Conservation (phyloP, 1,140 invertebrate genomes). For the Drosophila kurseongensis region DNA sequence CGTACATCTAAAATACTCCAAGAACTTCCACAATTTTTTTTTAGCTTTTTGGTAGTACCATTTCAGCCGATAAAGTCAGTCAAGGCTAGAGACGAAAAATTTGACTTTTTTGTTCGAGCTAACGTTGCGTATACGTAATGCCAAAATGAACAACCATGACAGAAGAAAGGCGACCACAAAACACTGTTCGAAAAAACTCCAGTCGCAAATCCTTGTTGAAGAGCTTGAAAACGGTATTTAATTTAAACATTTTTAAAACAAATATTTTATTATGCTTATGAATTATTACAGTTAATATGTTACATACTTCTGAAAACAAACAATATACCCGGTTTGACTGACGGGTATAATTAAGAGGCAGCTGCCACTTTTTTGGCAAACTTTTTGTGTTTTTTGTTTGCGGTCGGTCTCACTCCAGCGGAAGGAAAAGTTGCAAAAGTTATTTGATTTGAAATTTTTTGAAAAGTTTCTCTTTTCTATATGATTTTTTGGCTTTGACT, state of each 20-base stretch:
- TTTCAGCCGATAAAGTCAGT: conserved; percentile 23
- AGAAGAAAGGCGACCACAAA: neutral
- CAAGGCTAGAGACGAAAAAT: conserved; percentile 35
- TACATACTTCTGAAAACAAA: conserved; percentile 1
- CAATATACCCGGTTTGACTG: conserved; percentile 12
- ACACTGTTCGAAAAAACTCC: conserved; percentile 14
- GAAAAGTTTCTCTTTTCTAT: conserved; percentile 51
- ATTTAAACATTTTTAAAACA: neutral
- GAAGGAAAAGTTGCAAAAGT: conserved; percentile 66
- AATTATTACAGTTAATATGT: neutral
- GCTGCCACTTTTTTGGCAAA: conserved; percentile 41
- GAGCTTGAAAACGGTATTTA: neutral
- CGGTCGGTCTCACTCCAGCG: conserved; percentile 33
- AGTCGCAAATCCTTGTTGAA: conserved; percentile 1
- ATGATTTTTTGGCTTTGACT: conserved; percentile 37
- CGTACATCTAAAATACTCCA: neutral
- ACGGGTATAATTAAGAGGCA: conserved; percentile 39
- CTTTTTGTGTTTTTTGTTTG: conserved; percentile 59
- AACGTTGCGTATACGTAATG: conserved; percentile 64
- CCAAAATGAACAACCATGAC: conserved; percentile 45
- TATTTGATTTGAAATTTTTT: conserved; percentile 77
- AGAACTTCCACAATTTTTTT: conserved; percentile 1
- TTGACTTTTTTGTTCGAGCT: conserved; percentile 9
- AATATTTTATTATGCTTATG: no score
- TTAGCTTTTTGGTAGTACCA: conserved; percentile 12